Evolutionary conservation across 2,113 vertebrate species (phyloP).

Genomic region (Sitta europaea): DNA sequence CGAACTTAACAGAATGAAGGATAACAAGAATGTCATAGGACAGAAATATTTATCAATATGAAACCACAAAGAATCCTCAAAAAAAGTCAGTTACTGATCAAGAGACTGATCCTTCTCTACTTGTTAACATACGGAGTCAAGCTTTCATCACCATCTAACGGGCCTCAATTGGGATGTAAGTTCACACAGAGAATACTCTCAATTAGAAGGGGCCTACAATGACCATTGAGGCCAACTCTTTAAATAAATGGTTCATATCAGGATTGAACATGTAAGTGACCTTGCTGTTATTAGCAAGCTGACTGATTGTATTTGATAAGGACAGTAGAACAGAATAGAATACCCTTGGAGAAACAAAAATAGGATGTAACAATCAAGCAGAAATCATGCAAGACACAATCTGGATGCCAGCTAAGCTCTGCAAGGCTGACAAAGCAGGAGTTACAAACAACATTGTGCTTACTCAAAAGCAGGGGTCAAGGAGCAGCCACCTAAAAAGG

Average conservation of each 20-base stretch:
- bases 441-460: accelerated
- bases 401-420: background rate
- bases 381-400: background rate
- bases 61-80: background rate
- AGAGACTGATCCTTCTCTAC: background rate
- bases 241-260: background rate
- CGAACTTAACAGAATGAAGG: background rate
- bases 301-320: background rate
- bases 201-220: background rate
- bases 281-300: background rate
- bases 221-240: background rate
- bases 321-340: background rate
- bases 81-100: background rate
- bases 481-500: background rate
- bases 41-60: background rate
- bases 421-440: background rate
- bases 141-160: background rate
- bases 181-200: background rate
- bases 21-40: background rate
- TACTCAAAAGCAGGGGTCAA: accelerated
- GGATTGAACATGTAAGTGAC: accelerated
- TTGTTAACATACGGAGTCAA: background rate
- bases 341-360: background rate
- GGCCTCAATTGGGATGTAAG: background rate
- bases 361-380: background rate